These are phyloP conservation scores for Belgica antarctica DNA, from an alignment of 2,888 invertebrate species.

Conservation along the genomic window DNA sequence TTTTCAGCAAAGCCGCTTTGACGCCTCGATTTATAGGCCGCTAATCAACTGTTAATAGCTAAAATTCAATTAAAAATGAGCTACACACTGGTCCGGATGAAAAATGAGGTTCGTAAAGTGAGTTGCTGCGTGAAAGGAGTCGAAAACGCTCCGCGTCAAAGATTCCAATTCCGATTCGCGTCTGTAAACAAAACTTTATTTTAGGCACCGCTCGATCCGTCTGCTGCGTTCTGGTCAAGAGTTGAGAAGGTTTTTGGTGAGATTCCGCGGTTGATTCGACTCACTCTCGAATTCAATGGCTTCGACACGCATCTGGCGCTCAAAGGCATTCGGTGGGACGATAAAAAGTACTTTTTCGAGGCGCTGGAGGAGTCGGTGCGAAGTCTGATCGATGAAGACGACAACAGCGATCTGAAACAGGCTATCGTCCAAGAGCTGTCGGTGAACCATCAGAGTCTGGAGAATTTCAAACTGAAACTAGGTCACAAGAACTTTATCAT, in stretches of 20 bases:
- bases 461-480: slow-evolving; percentile 16
- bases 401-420: not conserved
- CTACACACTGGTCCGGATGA: no score
- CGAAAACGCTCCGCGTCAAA: no score
- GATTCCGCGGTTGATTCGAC: slow-evolving; percentile 14
- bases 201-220: slow-evolving; percentile 19
- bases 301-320: slow-evolving; percentile 27
- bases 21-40: no score
- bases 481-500: slow-evolving; percentile 37
- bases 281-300: slow-evolving; percentile 29
- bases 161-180: no score
- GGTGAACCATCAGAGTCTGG: not conserved
- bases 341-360: slow-evolving; percentile 26
- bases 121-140: no score
- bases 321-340: slow-evolving; percentile 19
- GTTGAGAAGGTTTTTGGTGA: slow-evolving; percentile 22
- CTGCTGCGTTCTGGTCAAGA: slow-evolving; percentile 21
- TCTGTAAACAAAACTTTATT: no score
- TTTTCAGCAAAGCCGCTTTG: no score
- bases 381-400: not conserved
- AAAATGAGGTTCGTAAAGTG: no score
- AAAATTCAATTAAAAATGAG: no score
- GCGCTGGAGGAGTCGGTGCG: slow-evolving; percentile 26
- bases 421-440: not conserved
- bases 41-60: no score